Evolutionary conservation across 1,140 invertebrate species (phyloP).

Genomic region (Amphibalanus amphitrite): DNA sequence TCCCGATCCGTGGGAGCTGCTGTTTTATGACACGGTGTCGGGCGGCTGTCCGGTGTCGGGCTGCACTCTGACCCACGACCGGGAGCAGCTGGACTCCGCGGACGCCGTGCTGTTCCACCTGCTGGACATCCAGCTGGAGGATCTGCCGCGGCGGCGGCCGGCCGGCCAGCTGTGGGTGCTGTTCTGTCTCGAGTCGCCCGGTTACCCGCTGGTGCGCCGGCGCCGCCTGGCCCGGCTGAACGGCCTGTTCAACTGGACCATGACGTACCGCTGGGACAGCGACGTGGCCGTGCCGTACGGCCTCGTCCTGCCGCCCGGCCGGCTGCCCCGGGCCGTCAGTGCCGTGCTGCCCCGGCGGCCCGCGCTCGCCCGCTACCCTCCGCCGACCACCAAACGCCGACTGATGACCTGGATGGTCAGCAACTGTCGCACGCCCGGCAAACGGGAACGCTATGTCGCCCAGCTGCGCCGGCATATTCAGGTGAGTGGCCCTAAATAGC

Average conservation of each 20-base stretch:
- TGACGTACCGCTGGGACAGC: conserved; percentile 28
- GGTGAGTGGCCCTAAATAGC: not conserved
- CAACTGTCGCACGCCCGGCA: conserved; percentile 29
- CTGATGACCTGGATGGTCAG: conserved; percentile 31
- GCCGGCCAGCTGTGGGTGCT: not conserved
- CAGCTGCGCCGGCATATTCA: conserved; percentile 24
- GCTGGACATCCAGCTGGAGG: not conserved
- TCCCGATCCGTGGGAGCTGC: not conserved
- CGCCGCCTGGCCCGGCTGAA: conserved; percentile 7
- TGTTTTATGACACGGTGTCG: not conserved
- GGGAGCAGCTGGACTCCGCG: not conserved
- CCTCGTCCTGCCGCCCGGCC: conserved; percentile 9
- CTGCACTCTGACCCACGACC: not conserved
- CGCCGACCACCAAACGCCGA: conserved; percentile 8
- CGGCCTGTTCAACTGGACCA: conserved; percentile 30
- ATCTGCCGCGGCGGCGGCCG: not conserved
- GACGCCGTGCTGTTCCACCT: conserved; percentile 7
- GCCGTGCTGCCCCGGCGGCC: not conserved
- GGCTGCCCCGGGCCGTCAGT: not conserved
- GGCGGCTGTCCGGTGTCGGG: not conserved
- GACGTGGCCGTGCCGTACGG: conserved; percentile 29
- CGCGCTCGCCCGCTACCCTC: conserved; percentile 9
- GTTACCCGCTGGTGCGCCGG: too few species aligned
- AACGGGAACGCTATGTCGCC: conserved; percentile 27
- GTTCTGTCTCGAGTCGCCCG: too few species aligned